Evolutionary conservation across 2,888 invertebrate species (phyloP), one percentile per base, ranked within the genome.

Genomic region (Hydraecia micacea): DNA sequence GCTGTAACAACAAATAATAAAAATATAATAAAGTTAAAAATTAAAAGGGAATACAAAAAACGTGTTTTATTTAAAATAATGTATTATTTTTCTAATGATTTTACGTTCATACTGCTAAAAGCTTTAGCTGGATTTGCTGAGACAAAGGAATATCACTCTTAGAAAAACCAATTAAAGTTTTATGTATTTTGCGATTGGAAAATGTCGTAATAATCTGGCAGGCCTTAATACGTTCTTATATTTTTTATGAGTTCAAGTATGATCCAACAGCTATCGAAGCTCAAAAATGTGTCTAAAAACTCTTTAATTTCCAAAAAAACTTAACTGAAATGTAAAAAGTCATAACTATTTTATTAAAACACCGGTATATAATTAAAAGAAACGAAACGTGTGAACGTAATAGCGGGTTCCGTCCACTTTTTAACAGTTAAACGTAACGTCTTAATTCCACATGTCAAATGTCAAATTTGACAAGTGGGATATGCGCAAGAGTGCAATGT

Each of bases 301-400:
- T 36, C 32, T 76, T 67, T 65, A 69, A 84, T 73, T 84, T 66
- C 4, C 15, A 63, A 83, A 81, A 87, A n/a, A 81, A 75, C 65
- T 62, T 36, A 49, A 69, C 55, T 18, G 49, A 83, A 66, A 81
- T 75, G 49, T 85, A 86, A 86, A 85, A 89, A 87, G 7, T 84
- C 32, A 63, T 85, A 84, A 77, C 80, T 75, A 84, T 77, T 84
- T 80, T 79, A 77, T 21, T 81, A 84, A 81, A 78, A 85, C 74
- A 84, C 92, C 92, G 93, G 88, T 91, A 85, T 95, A 91, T 96
- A 94, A 96, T 96, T 96, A 96, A 94, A 93, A 92, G 28, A 89
- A 79, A 90, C 91, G 84, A 91, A 93, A 94, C 87, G 95, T 93
- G 96, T 94, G 92, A 95, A 95, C 88, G 77, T 96, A 96, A 96